A percentile compares a stretch with the other conserved stretches of the same genome.
Evolutionary conservation across 2,113 vertebrate species (phyloP).

Genomic region (Dissostichus mawsoni): DNA sequence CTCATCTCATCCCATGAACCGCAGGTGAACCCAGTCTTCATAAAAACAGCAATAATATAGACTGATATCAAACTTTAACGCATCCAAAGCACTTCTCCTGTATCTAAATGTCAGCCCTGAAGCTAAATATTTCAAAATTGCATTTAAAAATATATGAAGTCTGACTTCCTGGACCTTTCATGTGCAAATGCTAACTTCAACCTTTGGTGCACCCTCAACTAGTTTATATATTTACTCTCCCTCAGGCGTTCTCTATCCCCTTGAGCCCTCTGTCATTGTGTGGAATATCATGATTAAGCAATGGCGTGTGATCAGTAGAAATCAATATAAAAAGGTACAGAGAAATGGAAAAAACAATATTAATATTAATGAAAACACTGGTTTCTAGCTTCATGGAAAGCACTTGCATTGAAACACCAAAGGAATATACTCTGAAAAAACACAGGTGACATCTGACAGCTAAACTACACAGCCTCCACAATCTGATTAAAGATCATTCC

Average conservation of each 20-base stretch:
- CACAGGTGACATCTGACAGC: background rate
- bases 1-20: background rate
- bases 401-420: background rate
- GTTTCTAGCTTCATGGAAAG: background rate
- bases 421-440: background rate
- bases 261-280: background rate
- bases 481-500: constrained; percentile 2
- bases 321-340: too few relatives aligned
- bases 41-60: constrained; percentile 14
- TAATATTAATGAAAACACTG: background rate
- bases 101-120: constrained; percentile 22
- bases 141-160: constrained; percentile 15
- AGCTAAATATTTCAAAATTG: constrained; percentile 27
- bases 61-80: constrained; percentile 30
- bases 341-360: too few relatives aligned
- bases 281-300: constrained; percentile 7
- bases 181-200: background rate
- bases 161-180: constrained; percentile 24
- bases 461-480: constrained; percentile 11
- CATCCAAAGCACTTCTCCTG: background rate
- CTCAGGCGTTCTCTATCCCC: background rate
- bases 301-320: background rate
- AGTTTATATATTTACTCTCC: background rate
- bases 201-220: background rate
- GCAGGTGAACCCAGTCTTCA: background rate